Evolutionary conservation across 2,113 vertebrate genomes (phyloP), one percentile per base, ranked within the genome.

Genomic region (Indicator indicator): DNA sequence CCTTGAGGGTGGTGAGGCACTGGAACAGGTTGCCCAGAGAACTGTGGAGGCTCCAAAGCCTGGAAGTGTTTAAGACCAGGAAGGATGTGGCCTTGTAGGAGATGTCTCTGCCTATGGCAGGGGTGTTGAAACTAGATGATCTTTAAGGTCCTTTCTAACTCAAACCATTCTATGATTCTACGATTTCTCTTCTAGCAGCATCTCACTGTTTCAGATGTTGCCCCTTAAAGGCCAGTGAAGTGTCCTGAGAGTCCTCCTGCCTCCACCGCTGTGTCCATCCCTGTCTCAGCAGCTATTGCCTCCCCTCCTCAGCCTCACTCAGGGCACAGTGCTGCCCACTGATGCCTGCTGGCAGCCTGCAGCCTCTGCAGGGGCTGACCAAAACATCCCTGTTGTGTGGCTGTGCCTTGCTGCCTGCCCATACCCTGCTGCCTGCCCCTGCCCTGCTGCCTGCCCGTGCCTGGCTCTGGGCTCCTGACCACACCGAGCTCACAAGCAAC

Each of bases 261-360:
- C 33, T 14, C 15, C n/a, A 9, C 9, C 56, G 9, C 46, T 1
- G 0, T n/a, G 50, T 46, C 83, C 86, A 68, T 30, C 24, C 44
- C 1, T 0, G 6, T 10, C 36, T 36, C 44, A 12, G 30, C 71
- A 83, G 36, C 52, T 36, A 38, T n/a, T 71, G 13, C 38, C 12
- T 91, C 10, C 16, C 44, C 23, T 70, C 17, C 13, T 32, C 8
- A 60, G 33, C 75, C 73, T 38, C 6, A 0, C n/a, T 14, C 32
- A 1, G 1, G 71, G 75, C 26, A 2, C 36, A 0, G 21, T 0
- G 1, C 11, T 74, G 59, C 77, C 73, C 32, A 0, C 73, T 42
- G 76, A 38, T 68, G 30, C 46, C 60, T 10, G 26, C 56, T 46
- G 5, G 0, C 55, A 6, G 44, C 3, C 50, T 36, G 5, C 52